Evolutionary conservation across 2,888 invertebrate genomes (phyloP).

Genomic region (Diaprepes abbreviatus): DNA sequence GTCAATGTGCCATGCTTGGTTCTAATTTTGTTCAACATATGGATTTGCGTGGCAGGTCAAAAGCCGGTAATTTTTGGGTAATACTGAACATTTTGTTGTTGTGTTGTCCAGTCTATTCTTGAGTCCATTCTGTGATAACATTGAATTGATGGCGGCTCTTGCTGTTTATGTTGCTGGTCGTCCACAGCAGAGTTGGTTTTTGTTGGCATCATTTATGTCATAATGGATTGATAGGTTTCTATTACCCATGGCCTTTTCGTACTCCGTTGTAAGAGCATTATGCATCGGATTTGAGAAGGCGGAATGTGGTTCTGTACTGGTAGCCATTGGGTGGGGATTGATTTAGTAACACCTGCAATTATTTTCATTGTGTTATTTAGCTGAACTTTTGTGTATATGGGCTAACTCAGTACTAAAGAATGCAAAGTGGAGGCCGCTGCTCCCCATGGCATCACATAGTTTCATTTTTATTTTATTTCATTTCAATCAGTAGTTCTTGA

Average conservation of each 20-base stretch:
- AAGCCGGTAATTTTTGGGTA: slow-evolving; percentile 1
- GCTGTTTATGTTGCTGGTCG: no score
- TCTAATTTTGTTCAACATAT: no score
- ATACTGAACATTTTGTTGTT: background rate
- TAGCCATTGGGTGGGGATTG: slow-evolving; percentile 13
- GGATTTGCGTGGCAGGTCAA: slow-evolving; percentile 17
- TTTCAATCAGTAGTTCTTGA: no score
- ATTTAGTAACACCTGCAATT: no score
- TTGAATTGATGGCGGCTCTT: background rate
- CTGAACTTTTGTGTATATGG: no score
- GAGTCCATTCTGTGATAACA: no score
- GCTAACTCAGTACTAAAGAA: no score
- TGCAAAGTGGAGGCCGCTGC: no score
- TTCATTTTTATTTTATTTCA: no score
- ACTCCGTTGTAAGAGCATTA: slow-evolving; percentile 41
- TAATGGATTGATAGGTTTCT: no score
- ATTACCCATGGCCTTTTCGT: slow-evolving; percentile 41
- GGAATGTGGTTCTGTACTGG: background rate
- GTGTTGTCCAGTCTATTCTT: no score
- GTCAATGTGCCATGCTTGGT: slow-evolving; percentile 2
- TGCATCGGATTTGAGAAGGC: slow-evolving; percentile 16
- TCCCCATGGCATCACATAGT: no score
- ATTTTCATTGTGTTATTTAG: slow-evolving; percentile 12
- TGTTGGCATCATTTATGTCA: slow-evolving; percentile 37
- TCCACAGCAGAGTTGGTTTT: slow-evolving; percentile 30